Conservation (phyloP, 2,113 vertebrate genomes). For the Pelecanus crispus region DNA sequence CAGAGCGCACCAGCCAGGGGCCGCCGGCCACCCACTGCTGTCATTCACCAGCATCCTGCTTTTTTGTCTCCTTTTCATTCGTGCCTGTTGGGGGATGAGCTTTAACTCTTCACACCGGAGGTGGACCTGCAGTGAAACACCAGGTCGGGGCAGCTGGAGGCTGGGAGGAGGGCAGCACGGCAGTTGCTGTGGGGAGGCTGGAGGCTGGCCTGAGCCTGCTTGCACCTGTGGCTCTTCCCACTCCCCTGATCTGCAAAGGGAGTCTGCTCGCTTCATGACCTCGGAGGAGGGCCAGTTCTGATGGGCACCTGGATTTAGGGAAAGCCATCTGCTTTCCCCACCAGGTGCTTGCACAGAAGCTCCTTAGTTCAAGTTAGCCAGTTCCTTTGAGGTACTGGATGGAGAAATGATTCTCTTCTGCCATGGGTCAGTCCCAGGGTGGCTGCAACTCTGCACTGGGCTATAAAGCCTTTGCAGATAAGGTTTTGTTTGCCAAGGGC, state of each 20-base stretch:
- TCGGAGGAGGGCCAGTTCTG: not conserved
- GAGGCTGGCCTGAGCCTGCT: not conserved
- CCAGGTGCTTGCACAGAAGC: not conserved
- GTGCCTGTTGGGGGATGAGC: not conserved
- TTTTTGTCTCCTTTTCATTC: slow-evolving; percentile 20
- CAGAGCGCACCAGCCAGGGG: not conserved
- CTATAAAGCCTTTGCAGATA: not conserved
- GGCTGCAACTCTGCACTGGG: not conserved
- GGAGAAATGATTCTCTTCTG: not conserved
- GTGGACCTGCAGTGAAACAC: not conserved
- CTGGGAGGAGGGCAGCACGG: not conserved
- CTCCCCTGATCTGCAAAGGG: not conserved
- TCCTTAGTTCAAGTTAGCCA: accelerated
- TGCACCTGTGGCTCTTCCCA: accelerated
- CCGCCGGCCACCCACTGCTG: slow-evolving; percentile 7
- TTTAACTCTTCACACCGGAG: not conserved
- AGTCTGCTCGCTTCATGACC: not conserved
- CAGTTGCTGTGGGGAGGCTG: no score
- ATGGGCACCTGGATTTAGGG: not conserved
- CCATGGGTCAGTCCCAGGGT: not conserved
- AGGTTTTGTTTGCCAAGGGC: not conserved
- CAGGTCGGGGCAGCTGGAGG: not conserved
- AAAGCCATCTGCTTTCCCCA: not conserved
- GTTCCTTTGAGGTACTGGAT: not conserved
- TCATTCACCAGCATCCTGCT: slow-evolving; percentile 50